Base-by-base conservation (phyloP, 2,113 vertebrate genomes). In the Percina caprodes region DNA sequence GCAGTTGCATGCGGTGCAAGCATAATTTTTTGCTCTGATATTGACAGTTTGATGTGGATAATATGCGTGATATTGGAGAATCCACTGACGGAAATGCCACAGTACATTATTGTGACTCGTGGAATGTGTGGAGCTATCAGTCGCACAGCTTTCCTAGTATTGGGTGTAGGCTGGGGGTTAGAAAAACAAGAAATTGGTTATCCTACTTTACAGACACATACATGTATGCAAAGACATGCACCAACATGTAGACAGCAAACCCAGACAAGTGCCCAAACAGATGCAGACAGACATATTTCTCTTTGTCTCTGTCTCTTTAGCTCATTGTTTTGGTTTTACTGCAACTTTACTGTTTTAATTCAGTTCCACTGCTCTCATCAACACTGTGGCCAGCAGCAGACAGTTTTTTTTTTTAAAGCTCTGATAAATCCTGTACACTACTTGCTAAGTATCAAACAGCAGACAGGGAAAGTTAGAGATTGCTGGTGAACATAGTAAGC, bases 81-180 rank as follows among this genome's bases (percentile, higher is more conserved):
- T 62, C 69, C 78, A 74, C 24, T 46, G n/a, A 62, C 45, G 46
- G 74, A 68, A 69, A 80, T 66, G 58, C 79, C 61, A 62, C 67
- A 67, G 79, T 56, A 70, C 70, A 75, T 82, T 74, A 73, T 39
- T 80, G 63, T 74, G 73, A 84, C 71, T 30, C 15, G 19, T 75
- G 84, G 84, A 80, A 83, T 73, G 51, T 81, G 75, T 77, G 61
- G 30, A 69, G 52, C 79, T 83, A 86, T 92, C 80, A 83, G 73
- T 69, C 6, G 9, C 66, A 62, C 77, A 76, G 62, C 85, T 85
- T 82, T 84, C 71, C 89, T 80, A 75, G 69, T 67, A 71, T 62
- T 3, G 51, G 66, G 59, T 69, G 76, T 73, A 75, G 76, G 69
- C 58, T 35, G 51, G n/a, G 39, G 52, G 66, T 77, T 66, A 13